Evolutionary conservation across 2,113 vertebrate species (phyloP), one percentile per base, ranked within the genome.

Genomic region (Leucopsar rothschildi): DNA sequence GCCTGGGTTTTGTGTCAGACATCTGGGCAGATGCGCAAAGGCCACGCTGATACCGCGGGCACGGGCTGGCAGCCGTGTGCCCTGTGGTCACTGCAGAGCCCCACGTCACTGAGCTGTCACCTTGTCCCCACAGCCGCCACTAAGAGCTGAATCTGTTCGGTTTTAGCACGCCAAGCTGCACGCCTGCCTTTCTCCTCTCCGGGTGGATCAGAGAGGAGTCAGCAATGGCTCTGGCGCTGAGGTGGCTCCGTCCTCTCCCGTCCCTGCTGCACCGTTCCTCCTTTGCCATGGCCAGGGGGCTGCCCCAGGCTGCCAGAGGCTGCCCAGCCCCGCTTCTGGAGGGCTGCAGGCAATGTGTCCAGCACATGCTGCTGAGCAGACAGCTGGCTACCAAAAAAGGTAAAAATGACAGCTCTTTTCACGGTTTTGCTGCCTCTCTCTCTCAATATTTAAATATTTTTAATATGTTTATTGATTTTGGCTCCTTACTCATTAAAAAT

Each of bases 321-420:
- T 81, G 72, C 63, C 39, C 88, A 5, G 90, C 45, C 52, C 68
- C 39, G 20, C 96, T 94, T 39, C 90, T 22, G 20, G 57, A 28
- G 28, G 79, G 82, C 93, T 84, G 52, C 59, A 70, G 92, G 23
- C 95, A 66, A 13, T 8, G 50, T 42, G 76, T 10, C 82, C 96
- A 45, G 4, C 76, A 77, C n/a, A 31, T 84, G 31, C 35, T 95
- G 65, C 97, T 97, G 23, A 42, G 78, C 92, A 97, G 99, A 27
- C 96, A 97, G 59, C 98, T 99, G 21, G 99, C 99, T 86, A 99
- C 99, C 93, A 99, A 99, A 97, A 99, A 99, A 97, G 98, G 98
- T 86, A 99, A 99, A 98, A 97, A 98, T 98, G 55, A 39, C 40
- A 61, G 55, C 11, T 33, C 76, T 24, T 19, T 10, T 13, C 8